Evolutionary conservation across 2,888 invertebrate genomes (phyloP).

Genomic region (Sialis fuliginosa): DNA sequence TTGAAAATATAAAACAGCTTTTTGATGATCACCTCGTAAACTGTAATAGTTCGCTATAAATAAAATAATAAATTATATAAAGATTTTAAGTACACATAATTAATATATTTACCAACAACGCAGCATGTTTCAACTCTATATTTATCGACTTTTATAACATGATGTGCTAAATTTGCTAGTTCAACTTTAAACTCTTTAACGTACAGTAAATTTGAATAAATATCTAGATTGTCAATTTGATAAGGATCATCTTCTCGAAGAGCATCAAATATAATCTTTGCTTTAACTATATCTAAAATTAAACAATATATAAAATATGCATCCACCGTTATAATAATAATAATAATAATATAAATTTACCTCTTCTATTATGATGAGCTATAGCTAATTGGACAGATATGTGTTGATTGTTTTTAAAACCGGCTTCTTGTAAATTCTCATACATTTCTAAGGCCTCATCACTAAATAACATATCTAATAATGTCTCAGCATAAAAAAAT

Average conservation of each 20-base stretch:
- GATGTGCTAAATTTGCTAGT: slow-evolving; percentile 83
- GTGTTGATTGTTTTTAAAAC: slow-evolving; percentile 77
- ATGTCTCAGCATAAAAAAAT: slow-evolving; percentile 80
- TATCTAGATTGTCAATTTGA: slow-evolving; percentile 88
- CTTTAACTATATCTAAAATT: slow-evolving; percentile 68
- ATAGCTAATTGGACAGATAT: slow-evolving; percentile 83
- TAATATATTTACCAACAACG: slow-evolving; percentile 59
- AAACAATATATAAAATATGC: not conserved
- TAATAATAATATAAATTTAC: slow-evolving; percentile 23
- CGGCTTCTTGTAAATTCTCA: slow-evolving; percentile 52
- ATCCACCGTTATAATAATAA: not conserved
- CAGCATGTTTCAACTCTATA: slow-evolving; percentile 96
- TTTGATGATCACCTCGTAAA: slow-evolving; percentile 86
- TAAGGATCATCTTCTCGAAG: slow-evolving; percentile 80
- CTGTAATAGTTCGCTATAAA: slow-evolving; percentile 88
- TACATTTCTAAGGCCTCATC: slow-evolving; percentile 80
- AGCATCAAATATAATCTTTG: slow-evolving; percentile 67
- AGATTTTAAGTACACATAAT: not conserved
- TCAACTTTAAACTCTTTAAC: slow-evolving; percentile 85
- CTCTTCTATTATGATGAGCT: slow-evolving; percentile 81
- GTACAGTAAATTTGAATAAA: slow-evolving; percentile 89
- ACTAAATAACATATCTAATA: slow-evolving; percentile 74
- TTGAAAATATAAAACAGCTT: slow-evolving; percentile 95
- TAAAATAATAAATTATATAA: slow-evolving; percentile 5
- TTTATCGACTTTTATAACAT: slow-evolving; percentile 86